Conservation (phyloP, 2,113 vertebrate species). For the Peucedramus taeniatus region DNA sequence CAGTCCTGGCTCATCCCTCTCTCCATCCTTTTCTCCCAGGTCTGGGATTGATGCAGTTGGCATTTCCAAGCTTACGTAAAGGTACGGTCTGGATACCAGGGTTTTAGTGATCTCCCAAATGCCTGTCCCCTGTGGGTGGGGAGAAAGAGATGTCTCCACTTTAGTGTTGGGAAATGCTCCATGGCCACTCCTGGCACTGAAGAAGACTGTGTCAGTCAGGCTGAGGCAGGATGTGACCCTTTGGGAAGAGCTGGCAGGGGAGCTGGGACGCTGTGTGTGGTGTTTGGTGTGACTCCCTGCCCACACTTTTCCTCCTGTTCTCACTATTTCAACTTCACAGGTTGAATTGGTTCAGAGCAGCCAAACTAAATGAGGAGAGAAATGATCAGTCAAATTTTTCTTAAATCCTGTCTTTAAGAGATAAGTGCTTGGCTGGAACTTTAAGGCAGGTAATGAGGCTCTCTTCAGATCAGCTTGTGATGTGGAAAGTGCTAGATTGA, state of each 20-base stretch:
- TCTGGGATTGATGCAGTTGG: not conserved
- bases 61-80: not conserved
- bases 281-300: not conserved
- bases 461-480: slow-evolving; percentile 58
- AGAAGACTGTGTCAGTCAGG: not conserved
- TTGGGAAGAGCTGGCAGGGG: not conserved
- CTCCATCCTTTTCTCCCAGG: not conserved
- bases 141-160: not conserved
- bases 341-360: slow-evolving; percentile 64
- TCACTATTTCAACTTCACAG: slow-evolving; percentile 60
- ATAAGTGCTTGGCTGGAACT: slow-evolving; percentile 63
- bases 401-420: slow-evolving; percentile 63
- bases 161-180: not conserved
- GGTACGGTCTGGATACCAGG: not conserved
- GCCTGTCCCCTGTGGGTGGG: not conserved
- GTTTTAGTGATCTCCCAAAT: not conserved
- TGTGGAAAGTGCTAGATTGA: slow-evolving; percentile 66
- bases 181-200: not conserved
- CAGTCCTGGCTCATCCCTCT: not conserved
- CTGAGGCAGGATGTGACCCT: not conserved
- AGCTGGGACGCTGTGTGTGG: not conserved
- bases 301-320: not conserved
- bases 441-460: slow-evolving; percentile 70
- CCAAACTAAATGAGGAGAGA: slow-evolving; percentile 68
- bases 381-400: slow-evolving; percentile 72